Base-by-base conservation (phyloP, 2,797 vertebrate species). In the Enteromius fasciolatus region DNA sequence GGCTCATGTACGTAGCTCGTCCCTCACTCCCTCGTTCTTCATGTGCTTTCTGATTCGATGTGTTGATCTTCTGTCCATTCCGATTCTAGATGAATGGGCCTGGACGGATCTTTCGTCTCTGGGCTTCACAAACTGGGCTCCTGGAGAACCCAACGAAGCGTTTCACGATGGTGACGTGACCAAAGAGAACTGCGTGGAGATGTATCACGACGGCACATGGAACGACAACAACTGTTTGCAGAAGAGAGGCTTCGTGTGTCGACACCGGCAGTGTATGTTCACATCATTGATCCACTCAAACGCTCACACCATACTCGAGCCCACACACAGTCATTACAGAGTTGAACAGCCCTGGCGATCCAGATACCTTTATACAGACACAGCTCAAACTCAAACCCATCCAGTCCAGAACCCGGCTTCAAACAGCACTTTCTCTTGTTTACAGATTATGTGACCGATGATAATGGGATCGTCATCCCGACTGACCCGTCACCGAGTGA, bases 141-240 rank as follows among this genome's bases (percentile, higher is more conserved):
- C 78, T 0, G 89, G 90, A 1, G 94, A 95, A 82, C 95, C 95
- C 52, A 95, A 94, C 1, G 44, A 31, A 0, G 90, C 89, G 1
- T 80, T 91, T 39, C 94, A 94, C n/a, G 91, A 92, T 0, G 78
- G 89, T 4, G 91, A 92, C 0, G 70, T 89, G n/a, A 87, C 36
- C 0, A 87, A 87, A 25, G 94, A 95, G 91, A 92, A 91, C 89
- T 95, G 95, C 1, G 94, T 95, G 81, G 94, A 95, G 90, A 94
- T 95, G 94, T 94, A 94, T 82, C 23, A 41, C 0, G 94, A 95
- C 1, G 95, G 94, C 36, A 87, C 5, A 75, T 95, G 95, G 95
- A 95, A 95, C 0, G 94, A 95, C 91, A 94, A 95, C 91, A 91
- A 92, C 91, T 95, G 94, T 68, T 3, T 93, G 67, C 86, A 93